Conservation (phyloP, 2,797 vertebrate species). For the Crocodylus rhombifer region DNA sequence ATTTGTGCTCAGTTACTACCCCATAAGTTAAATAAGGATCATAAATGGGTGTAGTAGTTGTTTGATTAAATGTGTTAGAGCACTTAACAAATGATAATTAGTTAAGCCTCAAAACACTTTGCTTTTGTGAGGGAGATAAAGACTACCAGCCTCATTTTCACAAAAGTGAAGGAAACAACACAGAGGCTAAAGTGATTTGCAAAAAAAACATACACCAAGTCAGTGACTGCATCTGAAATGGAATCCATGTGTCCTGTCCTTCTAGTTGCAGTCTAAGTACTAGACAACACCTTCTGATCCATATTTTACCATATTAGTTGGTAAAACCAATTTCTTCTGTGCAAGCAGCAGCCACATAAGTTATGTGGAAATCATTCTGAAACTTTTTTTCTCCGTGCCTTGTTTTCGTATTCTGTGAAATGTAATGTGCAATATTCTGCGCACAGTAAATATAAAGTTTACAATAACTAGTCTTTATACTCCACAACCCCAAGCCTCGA, state of each 20-base stretch:
- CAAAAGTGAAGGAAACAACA: neutral
- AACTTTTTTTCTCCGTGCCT: neutral
- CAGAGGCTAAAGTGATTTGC: neutral
- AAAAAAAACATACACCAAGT: neutral
- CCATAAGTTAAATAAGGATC: neutral
- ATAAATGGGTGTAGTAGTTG: neutral
- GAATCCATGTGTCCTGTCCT: neutral
- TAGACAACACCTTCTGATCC: neutral
- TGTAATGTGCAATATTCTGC: neutral
- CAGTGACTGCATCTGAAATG: neutral
- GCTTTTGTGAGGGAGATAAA: neutral
- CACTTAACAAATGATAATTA: neutral
- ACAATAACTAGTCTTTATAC: neutral
- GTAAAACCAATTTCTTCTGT: neutral
- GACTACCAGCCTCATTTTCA: neutral
- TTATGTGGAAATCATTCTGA: neutral
- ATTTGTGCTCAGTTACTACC: conserved; percentile 16
- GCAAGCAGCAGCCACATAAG: neutral
- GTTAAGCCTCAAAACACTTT: neutral
- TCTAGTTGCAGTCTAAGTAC: neutral
- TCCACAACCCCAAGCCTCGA: neutral
- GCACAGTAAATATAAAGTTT: neutral
- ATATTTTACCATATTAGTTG: neutral
- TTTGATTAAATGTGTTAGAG: neutral
- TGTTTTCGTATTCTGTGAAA: neutral